Evolutionary conservation across 2,888 invertebrate species (phyloP).

Genomic region (Cephus nigrinus): DNA sequence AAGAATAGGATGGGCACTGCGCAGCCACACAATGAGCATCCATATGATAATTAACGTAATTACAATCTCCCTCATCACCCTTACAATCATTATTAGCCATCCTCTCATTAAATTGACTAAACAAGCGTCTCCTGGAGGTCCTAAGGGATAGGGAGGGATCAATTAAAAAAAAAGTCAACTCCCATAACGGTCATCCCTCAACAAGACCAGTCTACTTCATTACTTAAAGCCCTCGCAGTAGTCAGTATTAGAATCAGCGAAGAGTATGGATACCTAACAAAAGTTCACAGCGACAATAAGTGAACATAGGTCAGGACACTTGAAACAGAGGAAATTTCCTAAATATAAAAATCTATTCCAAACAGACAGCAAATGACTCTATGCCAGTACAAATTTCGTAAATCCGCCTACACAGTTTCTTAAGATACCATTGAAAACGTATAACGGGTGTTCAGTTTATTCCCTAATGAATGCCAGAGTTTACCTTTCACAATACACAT

Average conservation of each 20-base stretch:
- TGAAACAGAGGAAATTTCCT: background rate
- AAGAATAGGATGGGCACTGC: background rate
- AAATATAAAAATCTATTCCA: background rate
- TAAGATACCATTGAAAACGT: background rate
- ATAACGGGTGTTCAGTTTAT: background rate
- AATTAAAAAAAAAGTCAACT: background rate
- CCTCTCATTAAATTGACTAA: conserved; percentile 3
- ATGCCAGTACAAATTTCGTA: background rate
- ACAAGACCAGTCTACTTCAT: background rate
- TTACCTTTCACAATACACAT: background rate
- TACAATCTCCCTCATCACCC: background rate
- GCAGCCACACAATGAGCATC: background rate
- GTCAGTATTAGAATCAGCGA: background rate
- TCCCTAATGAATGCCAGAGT: background rate
- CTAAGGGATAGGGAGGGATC: background rate
- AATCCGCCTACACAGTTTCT: background rate
- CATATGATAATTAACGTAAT: conserved; percentile 2
- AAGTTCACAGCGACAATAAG: background rate
- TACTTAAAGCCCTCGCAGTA: background rate
- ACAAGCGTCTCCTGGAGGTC: background rate
- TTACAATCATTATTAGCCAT: background rate
- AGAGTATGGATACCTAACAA: background rate
- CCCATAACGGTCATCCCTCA: background rate
- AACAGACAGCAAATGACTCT: background rate
- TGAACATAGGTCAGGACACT: background rate